Base-by-base conservation (phyloP, 2,888 invertebrate genomes). In the Ryuthela nishihirai region DNA sequence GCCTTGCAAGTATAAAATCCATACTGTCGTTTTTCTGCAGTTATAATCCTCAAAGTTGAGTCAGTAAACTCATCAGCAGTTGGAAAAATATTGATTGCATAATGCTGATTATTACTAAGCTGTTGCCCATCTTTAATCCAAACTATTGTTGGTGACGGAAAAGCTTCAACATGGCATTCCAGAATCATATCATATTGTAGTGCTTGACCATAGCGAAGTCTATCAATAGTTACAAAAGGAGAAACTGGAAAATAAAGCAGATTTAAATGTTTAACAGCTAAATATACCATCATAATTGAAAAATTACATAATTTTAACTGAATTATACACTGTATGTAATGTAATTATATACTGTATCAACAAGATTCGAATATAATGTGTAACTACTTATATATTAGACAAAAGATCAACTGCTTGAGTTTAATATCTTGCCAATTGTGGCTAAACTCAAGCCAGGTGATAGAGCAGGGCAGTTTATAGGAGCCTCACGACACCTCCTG, bases 101-200 rank as follows among this genome's bases (percentile, higher is more conserved):
- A 89, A 77, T 93, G 92, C 71, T 92, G 92, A 74, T 92, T 92
- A 71, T 91, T 91, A 0, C 88, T 85, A 3, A 93, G 74, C 59
- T 85, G 83, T 0, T 84, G 78, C 1, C 90, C 90, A 67, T 78
- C 77, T 73, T 93, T 93, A 4, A 88, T 78, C 95, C 95, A 95
- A 0, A 83, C 81, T 64, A 95, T 90, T 1, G 88, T 89, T 0
- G 95, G 94, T 3, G 90, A 90, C 0, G 95, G 95, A 75, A 92
- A 93, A 0, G 94, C 94, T 72, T 91, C 91, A 12, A 93, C 87
- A 73, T 92, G 92, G 70, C 95, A 95, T 71, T 94, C 93, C 64
- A 95, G 74, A 70, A 93, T 90, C 85, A 93, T 92, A 69, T 94
- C 91, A 70, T 91, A 93, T 72, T 92, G 92, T 9, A 93, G 76